Conservation (phyloP, 2,797 vertebrate genomes). For the Lindbergichthys nudifrons region DNA sequence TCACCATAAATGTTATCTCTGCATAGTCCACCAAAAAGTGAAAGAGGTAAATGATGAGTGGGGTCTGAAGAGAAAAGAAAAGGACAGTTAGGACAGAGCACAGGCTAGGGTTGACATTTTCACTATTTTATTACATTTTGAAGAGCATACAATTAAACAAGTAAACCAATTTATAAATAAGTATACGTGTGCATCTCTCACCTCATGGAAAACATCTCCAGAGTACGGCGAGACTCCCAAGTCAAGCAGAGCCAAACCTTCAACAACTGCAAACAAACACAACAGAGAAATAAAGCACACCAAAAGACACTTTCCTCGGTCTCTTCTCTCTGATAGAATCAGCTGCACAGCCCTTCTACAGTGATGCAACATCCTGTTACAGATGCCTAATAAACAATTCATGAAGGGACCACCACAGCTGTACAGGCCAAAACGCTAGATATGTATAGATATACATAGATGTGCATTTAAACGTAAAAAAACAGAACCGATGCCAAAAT, state of each 20-base stretch:
- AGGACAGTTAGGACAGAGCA: background rate
- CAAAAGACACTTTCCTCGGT: too few relatives aligned
- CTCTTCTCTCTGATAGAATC: too few relatives aligned
- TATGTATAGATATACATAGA: too few relatives aligned
- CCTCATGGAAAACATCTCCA: slow-evolving; percentile 98
- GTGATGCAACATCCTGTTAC: slow-evolving; percentile 22
- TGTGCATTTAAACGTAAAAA: too few relatives aligned
- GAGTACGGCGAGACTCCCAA: slow-evolving; percentile 96
- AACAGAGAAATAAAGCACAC: background rate
- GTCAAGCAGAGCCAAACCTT: slow-evolving; percentile 95
- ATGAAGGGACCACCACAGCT: slow-evolving; percentile 2
- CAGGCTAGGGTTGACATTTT: background rate
- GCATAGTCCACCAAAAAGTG: slow-evolving; percentile 97
- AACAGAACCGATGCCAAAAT: too few relatives aligned
- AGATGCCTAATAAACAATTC: slow-evolving; percentile 16
- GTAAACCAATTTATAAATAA: too few relatives aligned
- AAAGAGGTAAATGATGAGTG: slow-evolving; percentile 96
- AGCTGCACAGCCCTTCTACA: too few relatives aligned
- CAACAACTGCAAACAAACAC: slow-evolving; percentile 88
- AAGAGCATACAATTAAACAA: too few relatives aligned
- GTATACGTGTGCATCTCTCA: slow-evolving; percentile 68
- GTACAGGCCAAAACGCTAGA: background rate
- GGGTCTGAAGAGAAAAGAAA: slow-evolving; percentile 86
- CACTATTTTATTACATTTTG: too few relatives aligned
- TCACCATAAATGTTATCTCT: slow-evolving; percentile 97